These are phyloP conservation scores for Aegithalos caudatus DNA, from an alignment of 2,113 vertebrate genomes.

Conservation along the genomic window DNA sequence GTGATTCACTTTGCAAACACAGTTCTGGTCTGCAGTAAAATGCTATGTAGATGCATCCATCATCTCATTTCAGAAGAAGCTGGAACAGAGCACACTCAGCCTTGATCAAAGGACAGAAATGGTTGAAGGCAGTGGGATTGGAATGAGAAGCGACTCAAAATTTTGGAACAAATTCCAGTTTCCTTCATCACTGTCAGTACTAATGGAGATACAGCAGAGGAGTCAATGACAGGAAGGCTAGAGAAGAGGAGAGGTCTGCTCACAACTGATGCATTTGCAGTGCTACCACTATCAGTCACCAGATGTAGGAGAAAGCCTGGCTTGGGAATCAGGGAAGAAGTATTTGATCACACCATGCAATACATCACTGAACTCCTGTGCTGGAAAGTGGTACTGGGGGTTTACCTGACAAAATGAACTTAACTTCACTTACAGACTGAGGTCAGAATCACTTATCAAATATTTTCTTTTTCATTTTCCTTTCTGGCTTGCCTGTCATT, in stretches of 20 bases:
- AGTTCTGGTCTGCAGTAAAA: not conserved
- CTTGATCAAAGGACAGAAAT: not conserved
- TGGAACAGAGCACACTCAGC: not conserved
- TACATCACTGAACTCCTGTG: not conserved
- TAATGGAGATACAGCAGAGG: not conserved
- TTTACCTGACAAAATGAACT: not conserved
- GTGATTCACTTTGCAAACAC: not conserved
- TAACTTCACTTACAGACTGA: not conserved
- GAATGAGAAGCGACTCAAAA: not conserved
- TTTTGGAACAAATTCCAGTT: not conserved
- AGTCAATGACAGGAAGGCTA: not conserved
- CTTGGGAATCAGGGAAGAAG: conserved; percentile 9
- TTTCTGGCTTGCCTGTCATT: not conserved
- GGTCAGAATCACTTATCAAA: conserved; percentile 22
- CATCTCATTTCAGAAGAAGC: not conserved
- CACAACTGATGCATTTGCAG: not conserved
- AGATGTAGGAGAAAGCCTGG: not conserved
- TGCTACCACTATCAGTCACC: not conserved
- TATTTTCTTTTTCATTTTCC: not conserved
- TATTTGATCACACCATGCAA: not conserved
- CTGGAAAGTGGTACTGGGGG: not conserved
- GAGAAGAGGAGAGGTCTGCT: not conserved
- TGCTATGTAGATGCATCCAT: not conserved
- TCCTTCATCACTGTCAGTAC: not conserved
- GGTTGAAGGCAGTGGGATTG: not conserved